These are phyloP conservation scores for Dusona sp. DNA, from an alignment of 2,888 invertebrate genomes.

Conservation along the genomic window DNA sequence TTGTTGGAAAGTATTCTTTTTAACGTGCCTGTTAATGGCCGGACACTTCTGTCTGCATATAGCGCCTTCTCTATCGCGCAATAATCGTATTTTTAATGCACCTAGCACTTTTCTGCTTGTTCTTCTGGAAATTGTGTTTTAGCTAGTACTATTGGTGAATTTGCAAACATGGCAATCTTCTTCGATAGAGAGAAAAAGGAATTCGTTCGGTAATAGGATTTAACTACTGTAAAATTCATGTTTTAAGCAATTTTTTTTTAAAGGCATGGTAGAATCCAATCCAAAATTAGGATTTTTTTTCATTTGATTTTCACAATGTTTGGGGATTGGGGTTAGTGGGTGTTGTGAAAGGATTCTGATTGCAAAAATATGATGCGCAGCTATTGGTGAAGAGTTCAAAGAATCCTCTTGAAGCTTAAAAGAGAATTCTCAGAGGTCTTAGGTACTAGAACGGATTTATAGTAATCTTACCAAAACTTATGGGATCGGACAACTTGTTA, in stretches of 20 bases:
- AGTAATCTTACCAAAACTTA: slow-evolving; percentile 16
- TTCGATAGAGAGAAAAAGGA: slow-evolving; percentile 25
- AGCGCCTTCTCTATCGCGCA: slow-evolving; percentile 46
- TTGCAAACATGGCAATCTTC: slow-evolving; percentile 48
- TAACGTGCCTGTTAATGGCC: slow-evolving; percentile 65
- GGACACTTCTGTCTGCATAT: slow-evolving; percentile 41
- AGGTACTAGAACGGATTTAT: slow-evolving; percentile 41
- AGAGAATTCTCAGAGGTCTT: neutral
- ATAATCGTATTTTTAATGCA: slow-evolving; percentile 66
- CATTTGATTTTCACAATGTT: neutral
- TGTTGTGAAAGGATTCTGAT: neutral
- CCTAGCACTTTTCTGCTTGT: slow-evolving; percentile 35
- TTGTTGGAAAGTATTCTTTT: slow-evolving; percentile 57
- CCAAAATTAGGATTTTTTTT: neutral
- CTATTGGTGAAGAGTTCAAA: neutral
- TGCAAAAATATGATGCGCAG: neutral
- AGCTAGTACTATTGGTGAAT: slow-evolving; percentile 32
- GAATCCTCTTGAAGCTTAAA: slow-evolving; percentile 10
- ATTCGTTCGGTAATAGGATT: slow-evolving; percentile 13
- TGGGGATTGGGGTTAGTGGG: neutral
- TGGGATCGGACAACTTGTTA: slow-evolving; percentile 52
- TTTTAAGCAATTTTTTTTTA: neutral
- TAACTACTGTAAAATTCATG: neutral
- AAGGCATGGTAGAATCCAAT: neutral
- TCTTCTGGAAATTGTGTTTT: slow-evolving; percentile 47